These are phyloP conservation scores for Philaethria dido DNA, from an alignment of 2,888 invertebrate species.

Conservation along the genomic window DNA sequence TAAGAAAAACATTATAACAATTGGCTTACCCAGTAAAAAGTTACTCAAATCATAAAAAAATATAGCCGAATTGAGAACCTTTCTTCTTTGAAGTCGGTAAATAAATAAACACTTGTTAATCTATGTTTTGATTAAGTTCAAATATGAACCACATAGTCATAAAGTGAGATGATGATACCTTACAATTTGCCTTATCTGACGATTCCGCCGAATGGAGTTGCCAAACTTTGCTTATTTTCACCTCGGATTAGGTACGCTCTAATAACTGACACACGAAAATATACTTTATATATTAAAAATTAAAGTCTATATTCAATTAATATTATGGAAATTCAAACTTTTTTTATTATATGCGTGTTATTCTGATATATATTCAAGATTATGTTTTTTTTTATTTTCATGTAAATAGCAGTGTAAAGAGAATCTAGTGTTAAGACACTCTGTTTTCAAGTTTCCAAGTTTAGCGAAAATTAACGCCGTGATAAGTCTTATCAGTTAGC, in stretches of 20 bases:
- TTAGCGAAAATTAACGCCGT: no score
- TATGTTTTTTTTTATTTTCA: not conserved
- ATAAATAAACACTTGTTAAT: not conserved
- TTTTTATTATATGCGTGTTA: not conserved
- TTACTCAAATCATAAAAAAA: no score
- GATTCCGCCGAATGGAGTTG: slow-evolving; percentile 27
- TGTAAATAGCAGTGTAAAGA: no score
- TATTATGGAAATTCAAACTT: not conserved
- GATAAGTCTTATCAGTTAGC: no score
- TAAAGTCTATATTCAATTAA: slow-evolving; percentile 19
- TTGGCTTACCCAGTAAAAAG: no score
- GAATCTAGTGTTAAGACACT: no score
- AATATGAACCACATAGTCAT: not conserved
- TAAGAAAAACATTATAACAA: no score
- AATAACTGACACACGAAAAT: slow-evolving; percentile 9
- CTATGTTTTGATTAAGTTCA: not conserved
- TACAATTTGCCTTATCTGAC: slow-evolving; percentile 24
- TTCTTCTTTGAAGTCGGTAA: no score
- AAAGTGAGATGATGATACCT: slow-evolving; percentile 13
- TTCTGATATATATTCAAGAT: not conserved
- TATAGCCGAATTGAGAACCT: no score
- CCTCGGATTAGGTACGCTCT: slow-evolving; percentile 20
- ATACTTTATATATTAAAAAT: not conserved
- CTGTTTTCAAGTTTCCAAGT: no score
- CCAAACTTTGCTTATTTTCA: slow-evolving; percentile 36